Conservation (phyloP, 1,140 invertebrate genomes). For the Sitodiplosis mosellana region DNA sequence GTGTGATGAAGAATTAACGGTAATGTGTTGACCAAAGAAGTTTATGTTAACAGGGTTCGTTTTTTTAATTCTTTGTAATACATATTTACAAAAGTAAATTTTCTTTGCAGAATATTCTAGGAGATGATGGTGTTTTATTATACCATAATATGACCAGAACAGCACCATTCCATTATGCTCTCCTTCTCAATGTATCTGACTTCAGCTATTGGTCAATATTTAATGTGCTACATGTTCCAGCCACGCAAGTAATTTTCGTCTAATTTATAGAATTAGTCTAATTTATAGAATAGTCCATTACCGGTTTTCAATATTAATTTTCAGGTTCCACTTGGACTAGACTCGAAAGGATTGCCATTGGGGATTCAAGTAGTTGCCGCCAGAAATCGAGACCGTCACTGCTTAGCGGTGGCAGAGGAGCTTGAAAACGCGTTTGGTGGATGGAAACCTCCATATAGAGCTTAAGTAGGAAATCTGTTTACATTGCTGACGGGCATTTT, state of each 20-base stretch:
- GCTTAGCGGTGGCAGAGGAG: constrained; percentile 64
- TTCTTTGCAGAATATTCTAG: constrained; percentile 40
- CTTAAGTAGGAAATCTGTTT: not conserved
- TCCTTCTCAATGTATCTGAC: constrained; percentile 64
- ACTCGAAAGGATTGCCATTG: constrained; percentile 50
- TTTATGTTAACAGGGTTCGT: not conserved
- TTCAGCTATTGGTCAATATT: constrained; percentile 79
- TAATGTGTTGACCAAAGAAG: constrained; percentile 16
- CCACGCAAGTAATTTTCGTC: not conserved
- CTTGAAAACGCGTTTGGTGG: constrained; percentile 69
- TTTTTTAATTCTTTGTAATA: constrained; percentile 1
- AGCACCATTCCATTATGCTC: constrained; percentile 72
- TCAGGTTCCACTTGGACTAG: constrained; percentile 59
- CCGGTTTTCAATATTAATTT: too few species aligned
- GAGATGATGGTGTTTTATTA: constrained; percentile 62
- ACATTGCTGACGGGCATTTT: too few species aligned
- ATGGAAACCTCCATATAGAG: constrained; percentile 39
- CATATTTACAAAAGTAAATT: constrained; percentile 4
- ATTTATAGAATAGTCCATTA: too few species aligned
- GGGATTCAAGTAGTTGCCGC: constrained; percentile 67
- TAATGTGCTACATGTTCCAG: constrained; percentile 56
- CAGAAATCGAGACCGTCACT: constrained; percentile 58
- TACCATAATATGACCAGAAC: constrained; percentile 65
- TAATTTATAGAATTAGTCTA: too few species aligned
- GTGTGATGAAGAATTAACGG: constrained; percentile 37